Conservation (phyloP, 2,797 vertebrate genomes). For the Parauchenoglanis ngamensis region DNA sequence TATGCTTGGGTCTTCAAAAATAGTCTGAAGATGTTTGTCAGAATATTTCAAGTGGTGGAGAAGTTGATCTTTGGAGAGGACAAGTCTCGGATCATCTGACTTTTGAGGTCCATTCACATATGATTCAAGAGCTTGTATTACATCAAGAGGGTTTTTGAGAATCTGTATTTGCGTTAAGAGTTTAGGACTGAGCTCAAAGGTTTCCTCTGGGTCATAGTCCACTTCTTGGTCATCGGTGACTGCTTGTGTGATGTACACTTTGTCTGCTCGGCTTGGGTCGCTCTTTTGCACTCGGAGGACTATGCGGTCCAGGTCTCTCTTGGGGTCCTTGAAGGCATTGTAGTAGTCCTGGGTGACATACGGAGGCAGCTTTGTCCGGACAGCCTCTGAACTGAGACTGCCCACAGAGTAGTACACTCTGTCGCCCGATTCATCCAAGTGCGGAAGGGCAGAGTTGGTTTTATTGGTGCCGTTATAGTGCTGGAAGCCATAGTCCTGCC, state of each 20-base stretch:
- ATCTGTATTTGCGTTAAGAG: slow-evolving; percentile 26
- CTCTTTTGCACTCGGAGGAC: slow-evolving; percentile 17
- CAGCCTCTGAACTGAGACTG: slow-evolving; percentile 6
- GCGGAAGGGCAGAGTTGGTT: not conserved
- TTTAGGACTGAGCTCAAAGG: slow-evolving; percentile 28
- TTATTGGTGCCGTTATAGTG: not conserved
- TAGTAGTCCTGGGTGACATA: slow-evolving; percentile 48
- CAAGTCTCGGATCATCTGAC: slow-evolving; percentile 24
- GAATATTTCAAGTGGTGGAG: not conserved
- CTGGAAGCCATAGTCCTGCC: slow-evolving; percentile 36
- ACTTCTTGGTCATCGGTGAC: not conserved
- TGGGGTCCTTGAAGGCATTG: slow-evolving; percentile 15
- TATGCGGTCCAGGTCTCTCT: slow-evolving; percentile 34
- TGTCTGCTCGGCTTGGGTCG: slow-evolving; percentile 22
- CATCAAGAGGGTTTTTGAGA: slow-evolving; percentile 16
- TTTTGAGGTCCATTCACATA: not conserved
- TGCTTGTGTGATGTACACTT: slow-evolving; percentile 35
- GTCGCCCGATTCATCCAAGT: not conserved
- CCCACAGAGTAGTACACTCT: slow-evolving; percentile 28
- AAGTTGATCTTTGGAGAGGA: not conserved
- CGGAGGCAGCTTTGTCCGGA: slow-evolving; percentile 32
- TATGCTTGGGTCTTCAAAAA: slow-evolving; percentile 27
- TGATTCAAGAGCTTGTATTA: slow-evolving; percentile 16
- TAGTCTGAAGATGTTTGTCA: slow-evolving; percentile 11
- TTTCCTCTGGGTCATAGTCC: slow-evolving; percentile 14